A percentile compares a stretch with the other conserved stretches of the same genome.
phyloP scores from a whole-genome alignment of 2,797 vertebrate genomes.

The Onychomys torridus region DNA sequence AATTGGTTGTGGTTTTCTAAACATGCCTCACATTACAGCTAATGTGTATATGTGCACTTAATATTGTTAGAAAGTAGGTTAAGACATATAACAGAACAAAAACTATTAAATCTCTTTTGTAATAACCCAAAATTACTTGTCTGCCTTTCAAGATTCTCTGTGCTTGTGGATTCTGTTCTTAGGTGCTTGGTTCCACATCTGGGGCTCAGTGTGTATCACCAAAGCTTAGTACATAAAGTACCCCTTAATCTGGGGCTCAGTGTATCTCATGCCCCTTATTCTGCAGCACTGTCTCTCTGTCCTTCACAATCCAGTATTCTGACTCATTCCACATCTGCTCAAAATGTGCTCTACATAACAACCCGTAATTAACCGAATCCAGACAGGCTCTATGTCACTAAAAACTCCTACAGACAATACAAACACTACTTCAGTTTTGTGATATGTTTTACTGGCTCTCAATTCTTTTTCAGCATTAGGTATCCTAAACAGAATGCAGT shows the following conservation, averaged over 20 bases:
- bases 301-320: background rate
- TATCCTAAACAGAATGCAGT: background rate
- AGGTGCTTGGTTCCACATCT: background rate
- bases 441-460: background rate
- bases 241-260: background rate
- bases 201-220: background rate
- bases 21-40: background rate
- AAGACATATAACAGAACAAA: background rate
- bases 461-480: background rate
- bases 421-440: background rate
- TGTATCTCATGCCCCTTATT: background rate
- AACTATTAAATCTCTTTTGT: background rate
- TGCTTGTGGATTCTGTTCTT: background rate
- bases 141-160: background rate
- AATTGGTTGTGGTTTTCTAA: background rate
- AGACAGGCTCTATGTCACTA: background rate
- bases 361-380: background rate
- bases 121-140: background rate
- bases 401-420: background rate
- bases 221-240: background rate
- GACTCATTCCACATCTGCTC: background rate
- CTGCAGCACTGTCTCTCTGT: too few species aligned
- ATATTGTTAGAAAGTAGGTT: background rate
- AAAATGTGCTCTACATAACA: background rate
- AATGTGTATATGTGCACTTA: background rate